Evolutionary conservation across 2,888 invertebrate species (phyloP).

Genomic region (Sericinus montela): DNA sequence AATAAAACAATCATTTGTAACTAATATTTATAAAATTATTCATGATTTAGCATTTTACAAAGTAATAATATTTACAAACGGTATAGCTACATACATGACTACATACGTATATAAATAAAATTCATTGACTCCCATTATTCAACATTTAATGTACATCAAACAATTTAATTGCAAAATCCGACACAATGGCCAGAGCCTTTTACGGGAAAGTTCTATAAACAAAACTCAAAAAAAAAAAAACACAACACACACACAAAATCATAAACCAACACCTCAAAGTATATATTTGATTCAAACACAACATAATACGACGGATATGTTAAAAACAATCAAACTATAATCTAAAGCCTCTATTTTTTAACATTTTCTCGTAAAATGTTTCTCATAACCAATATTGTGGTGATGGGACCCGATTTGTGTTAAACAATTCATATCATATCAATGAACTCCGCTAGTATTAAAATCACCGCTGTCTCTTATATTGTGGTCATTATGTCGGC

Average conservation of each 20-base stretch:
- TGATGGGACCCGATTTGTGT: neutral
- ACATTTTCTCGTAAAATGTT: constrained; percentile 10
- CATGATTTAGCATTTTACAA: constrained; percentile 78
- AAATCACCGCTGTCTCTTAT: constrained; percentile 10
- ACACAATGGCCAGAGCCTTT: constrained; percentile 19
- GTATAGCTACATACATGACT: constrained; percentile 72
- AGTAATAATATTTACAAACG: constrained; percentile 76
- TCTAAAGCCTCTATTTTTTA: constrained; percentile 18
- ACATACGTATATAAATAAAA: constrained; percentile 73
- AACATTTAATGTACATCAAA: constrained; percentile 65
- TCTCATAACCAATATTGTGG: constrained; percentile 1
- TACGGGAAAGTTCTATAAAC: constrained; percentile 4
- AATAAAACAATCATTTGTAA: constrained; percentile 74
- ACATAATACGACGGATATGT: constrained; percentile 16
- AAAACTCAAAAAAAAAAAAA: constrained; percentile 10
- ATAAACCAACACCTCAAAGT: constrained; percentile 17
- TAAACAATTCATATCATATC: neutral
- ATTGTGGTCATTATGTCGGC: constrained; percentile 43
- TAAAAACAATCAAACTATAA: constrained; percentile 16
- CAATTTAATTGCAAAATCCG: constrained; percentile 25
- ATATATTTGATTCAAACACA: constrained; percentile 11
- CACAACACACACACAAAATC: constrained; percentile 16
- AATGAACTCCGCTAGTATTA: neutral
- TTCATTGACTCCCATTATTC: constrained; percentile 74
- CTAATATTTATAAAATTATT: constrained; percentile 78